Base-by-base conservation (phyloP, 2,797 vertebrate genomes). In the Esox lucius region DNA sequence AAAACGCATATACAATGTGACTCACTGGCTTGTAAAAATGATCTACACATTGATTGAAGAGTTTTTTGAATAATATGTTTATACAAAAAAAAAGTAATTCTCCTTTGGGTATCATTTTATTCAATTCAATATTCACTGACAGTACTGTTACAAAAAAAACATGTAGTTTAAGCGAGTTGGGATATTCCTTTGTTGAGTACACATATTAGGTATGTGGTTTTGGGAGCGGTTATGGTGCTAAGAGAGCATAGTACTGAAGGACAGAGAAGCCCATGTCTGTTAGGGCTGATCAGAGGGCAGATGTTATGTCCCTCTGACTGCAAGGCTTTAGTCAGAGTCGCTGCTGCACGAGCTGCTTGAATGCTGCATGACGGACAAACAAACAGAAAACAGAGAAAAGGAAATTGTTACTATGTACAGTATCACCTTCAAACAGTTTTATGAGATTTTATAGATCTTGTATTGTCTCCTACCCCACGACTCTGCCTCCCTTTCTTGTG, bases 271-370 rank as follows among this genome's bases (percentile, higher is more conserved):
- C 42, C 39, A 12, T 17, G 28, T 28, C 53, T 59, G 19, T 59
- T 9, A 59, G 0, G 53, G 6, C 53, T 59, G 53, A 59, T 59
- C n/a, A 22, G 6, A 59, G 8, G 53, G 59, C 8, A 56, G 19
- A 56, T n/a, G 19, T 69, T 35, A n/a, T 64, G 22, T 28, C 49
- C 7, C 77, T 22, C 35, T 51, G 67, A 35, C 39, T 2, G 77
- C 61, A 51, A 13, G 56, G n/a, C 4, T 86, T 75, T 86, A 91
- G 75, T 92, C 87, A 0, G 88, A 92, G 83, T 91, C 89, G 8
- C 89, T 92, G 86, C 91, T 93, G 86, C 89, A 87, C 79, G 87
- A 91, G 80, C 90, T 91, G 83, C 90, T 90, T 82, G 91, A 90
- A 0, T 85, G 85, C 90, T 92, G 1, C 68, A 84, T 80, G 4